phyloP scores from a whole-genome alignment of 2,113 vertebrate species.

The Oreotrochilus melanogaster region DNA sequence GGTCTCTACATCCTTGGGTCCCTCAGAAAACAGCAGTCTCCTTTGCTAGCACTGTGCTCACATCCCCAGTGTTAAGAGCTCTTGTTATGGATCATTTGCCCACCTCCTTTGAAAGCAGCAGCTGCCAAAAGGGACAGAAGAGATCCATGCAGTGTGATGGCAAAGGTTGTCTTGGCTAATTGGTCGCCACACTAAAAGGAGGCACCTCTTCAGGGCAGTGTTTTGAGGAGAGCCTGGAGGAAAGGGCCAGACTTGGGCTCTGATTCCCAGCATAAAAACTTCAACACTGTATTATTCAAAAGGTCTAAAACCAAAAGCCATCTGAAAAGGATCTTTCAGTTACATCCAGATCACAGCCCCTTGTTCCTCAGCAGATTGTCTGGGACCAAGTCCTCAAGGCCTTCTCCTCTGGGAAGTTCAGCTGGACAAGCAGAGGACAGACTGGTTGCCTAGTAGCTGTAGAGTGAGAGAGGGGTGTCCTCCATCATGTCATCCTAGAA shows the following conservation, averaged over 20 bases:
- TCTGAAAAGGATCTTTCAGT: constrained; percentile 55
- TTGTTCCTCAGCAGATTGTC: constrained; percentile 42
- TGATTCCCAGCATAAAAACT: constrained; percentile 21
- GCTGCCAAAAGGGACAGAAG: not conserved
- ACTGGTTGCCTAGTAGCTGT: constrained; percentile 85
- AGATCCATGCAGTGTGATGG: not conserved
- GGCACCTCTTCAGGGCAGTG: not conserved
- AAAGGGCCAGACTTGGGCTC: constrained; percentile 23
- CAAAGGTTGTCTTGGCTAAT: not conserved
- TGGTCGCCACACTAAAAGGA: not conserved
- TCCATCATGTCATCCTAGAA: constrained; percentile 93
- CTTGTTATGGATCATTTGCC: not conserved
- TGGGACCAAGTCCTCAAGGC: constrained; percentile 44
- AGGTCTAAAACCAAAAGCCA: constrained; percentile 48
- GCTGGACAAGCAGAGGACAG: not conserved
- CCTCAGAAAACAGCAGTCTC: constrained; percentile 29
- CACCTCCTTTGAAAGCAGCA: constrained; percentile 25
- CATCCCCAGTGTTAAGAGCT: not conserved
- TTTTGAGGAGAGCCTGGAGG: constrained; percentile 15
- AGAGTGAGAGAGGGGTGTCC: constrained; percentile 91
- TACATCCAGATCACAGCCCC: constrained; percentile 67
- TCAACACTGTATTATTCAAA: constrained; percentile 41
- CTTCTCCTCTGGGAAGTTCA: constrained; percentile 43
- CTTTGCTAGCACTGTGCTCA: constrained; percentile 2
- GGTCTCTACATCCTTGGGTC: not conserved